Evolutionary conservation across 2,113 vertebrate species (phyloP).

Genomic region (Eira barbara): DNA sequence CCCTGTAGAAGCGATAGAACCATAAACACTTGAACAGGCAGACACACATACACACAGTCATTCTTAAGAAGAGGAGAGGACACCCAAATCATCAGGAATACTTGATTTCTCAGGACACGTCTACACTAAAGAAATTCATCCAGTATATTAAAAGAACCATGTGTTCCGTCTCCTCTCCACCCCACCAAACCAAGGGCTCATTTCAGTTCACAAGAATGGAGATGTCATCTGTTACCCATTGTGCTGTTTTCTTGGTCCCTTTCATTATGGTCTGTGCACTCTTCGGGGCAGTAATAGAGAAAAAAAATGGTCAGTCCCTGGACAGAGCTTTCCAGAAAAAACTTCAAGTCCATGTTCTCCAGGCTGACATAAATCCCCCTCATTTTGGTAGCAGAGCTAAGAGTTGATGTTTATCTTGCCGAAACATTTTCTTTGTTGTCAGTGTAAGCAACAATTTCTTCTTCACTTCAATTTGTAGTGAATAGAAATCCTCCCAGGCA

Average conservation of each 20-base stretch:
- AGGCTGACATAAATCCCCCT: not conserved
- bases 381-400: not conserved
- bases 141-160: not conserved
- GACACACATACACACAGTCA: no score
- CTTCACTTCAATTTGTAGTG: not conserved
- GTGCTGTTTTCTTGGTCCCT: conserved; percentile 21
- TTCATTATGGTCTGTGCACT: conserved; percentile 17
- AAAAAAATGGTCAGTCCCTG: conserved; percentile 2
- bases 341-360: not conserved
- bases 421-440: conserved; percentile 33
- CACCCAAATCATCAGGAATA: not conserved
- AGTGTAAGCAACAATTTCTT: conserved; percentile 45
- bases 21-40: not conserved
- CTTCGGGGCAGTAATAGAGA: conserved; percentile 42
- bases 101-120: not conserved
- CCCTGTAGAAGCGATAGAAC: not conserved
- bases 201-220: not conserved
- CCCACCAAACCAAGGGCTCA: not conserved
- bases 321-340: not conserved
- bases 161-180: not conserved
- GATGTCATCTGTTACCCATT: conserved; percentile 37
- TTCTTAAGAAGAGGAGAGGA: not conserved
- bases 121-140: not conserved
- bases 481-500: conserved; percentile 33
- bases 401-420: not conserved